These are phyloP conservation scores for Allenopithecus nigroviridis DNA, from an alignment of 2,797 vertebrate genomes.

Conservation along the genomic window DNA sequence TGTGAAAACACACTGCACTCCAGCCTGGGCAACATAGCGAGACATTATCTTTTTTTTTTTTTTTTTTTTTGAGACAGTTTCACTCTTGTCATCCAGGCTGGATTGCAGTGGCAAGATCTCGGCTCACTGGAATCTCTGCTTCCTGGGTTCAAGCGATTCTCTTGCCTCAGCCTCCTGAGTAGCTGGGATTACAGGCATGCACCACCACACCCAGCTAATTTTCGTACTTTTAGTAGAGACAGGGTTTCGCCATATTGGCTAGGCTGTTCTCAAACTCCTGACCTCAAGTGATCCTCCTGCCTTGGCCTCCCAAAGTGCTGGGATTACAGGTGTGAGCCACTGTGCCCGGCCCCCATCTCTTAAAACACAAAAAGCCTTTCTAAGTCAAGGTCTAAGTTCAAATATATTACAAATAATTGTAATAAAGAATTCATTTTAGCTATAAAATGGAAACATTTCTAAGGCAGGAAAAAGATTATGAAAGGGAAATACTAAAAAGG, in stretches of 20 bases:
- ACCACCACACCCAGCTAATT: background rate
- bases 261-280: background rate
- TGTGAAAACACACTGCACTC: background rate
- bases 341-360: background rate
- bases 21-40: background rate
- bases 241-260: background rate
- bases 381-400: background rate
- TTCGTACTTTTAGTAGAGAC: background rate
- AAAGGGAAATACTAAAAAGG: background rate
- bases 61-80: background rate
- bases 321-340: background rate
- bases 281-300: background rate
- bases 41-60: background rate
- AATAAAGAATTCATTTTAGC: slow-evolving; percentile 19
- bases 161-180: background rate
- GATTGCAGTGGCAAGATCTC: background rate
- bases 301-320: background rate
- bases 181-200: background rate
- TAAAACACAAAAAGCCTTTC: background rate
- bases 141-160: background rate
- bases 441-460: background rate
- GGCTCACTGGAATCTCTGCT: background rate
- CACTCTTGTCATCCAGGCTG: background rate
- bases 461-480: background rate
- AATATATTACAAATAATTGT: background rate